Evolutionary conservation across 2,888 invertebrate species (phyloP).

Genomic region (Leptinotarsa juncta): DNA sequence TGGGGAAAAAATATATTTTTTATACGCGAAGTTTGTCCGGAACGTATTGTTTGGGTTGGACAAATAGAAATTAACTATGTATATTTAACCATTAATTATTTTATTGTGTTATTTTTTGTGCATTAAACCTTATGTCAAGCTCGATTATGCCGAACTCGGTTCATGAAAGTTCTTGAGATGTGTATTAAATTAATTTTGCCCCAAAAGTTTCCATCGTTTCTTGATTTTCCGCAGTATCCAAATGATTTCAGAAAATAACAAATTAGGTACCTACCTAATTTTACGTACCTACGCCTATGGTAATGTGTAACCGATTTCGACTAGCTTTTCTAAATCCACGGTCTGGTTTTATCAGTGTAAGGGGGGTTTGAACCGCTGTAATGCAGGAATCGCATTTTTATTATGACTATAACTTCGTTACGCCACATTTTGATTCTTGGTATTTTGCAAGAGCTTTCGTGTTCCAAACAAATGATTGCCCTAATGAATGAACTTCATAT

Average conservation of each 20-base stretch:
- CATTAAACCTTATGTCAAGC: too few relatives aligned
- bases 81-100: too few relatives aligned
- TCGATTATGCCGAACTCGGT: too few relatives aligned
- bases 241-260: not conserved
- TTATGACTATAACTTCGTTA: constrained; percentile 56
- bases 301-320: constrained; percentile 42
- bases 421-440: constrained; percentile 52
- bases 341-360: constrained; percentile 62
- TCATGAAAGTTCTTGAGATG: too few relatives aligned
- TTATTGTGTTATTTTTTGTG: too few relatives aligned
- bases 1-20: too few relatives aligned
- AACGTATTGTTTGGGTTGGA: too few relatives aligned
- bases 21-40: too few relatives aligned
- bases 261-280: constrained; percentile 20
- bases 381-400: constrained; percentile 60
- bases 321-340: constrained; percentile 60
- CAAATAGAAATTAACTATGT: too few relatives aligned
- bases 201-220: too few relatives aligned
- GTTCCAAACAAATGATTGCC: constrained; percentile 5
- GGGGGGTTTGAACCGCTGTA: constrained; percentile 63
- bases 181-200: too few relatives aligned
- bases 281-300: constrained; percentile 12
- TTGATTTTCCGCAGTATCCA: too few relatives aligned
- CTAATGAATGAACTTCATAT: not conserved
- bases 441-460: constrained; percentile 37